Conservation (phyloP, 2,888 invertebrate species). For the Yponomeuta sedellus region DNA sequence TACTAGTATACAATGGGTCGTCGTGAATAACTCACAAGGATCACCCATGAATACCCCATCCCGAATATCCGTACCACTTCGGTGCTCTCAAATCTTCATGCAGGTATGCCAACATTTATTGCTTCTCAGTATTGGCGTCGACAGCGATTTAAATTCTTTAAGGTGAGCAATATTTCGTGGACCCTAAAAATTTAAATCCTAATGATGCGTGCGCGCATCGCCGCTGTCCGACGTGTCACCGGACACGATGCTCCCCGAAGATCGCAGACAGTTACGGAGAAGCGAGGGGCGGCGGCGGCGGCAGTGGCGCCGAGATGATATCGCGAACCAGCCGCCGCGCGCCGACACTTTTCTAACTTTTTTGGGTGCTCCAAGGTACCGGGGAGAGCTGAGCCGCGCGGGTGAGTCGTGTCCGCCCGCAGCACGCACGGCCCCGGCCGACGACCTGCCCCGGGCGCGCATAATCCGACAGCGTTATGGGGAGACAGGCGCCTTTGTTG, state of each 20-base stretch:
- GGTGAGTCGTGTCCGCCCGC: conserved; percentile 70
- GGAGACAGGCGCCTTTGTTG: conserved; percentile 67
- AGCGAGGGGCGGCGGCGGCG: conserved; percentile 33
- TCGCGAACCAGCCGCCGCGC: conserved; percentile 37
- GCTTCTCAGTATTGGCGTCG: conserved; percentile 56
- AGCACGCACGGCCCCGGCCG: conserved; percentile 69
- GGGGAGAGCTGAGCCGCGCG: conserved; percentile 46
- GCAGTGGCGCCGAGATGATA: conserved; percentile 56
- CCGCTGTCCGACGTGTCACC: conserved; percentile 38
- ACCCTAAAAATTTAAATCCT: conserved; percentile 54
- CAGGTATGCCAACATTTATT: conserved; percentile 54
- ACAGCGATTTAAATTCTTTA: conserved; percentile 12
- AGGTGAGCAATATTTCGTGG: conserved; percentile 61
- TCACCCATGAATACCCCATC: conserved; percentile 32
- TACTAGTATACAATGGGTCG: too few relatives aligned
- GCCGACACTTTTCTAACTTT: conserved; percentile 71
- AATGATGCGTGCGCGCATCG: conserved; percentile 48
- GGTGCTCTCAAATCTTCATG: conserved; percentile 44
- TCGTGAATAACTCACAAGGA: conserved; percentile 25
- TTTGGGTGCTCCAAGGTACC: conserved; percentile 40
- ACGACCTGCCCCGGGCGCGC: conserved; percentile 56
- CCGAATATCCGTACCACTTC: conserved; percentile 50
- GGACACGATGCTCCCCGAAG: conserved; percentile 31
- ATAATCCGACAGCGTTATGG: conserved; percentile 71
- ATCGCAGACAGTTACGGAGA: conserved; percentile 40